Conservation (phyloP, 2,797 vertebrate species). For the Salmo trutta region DNA sequence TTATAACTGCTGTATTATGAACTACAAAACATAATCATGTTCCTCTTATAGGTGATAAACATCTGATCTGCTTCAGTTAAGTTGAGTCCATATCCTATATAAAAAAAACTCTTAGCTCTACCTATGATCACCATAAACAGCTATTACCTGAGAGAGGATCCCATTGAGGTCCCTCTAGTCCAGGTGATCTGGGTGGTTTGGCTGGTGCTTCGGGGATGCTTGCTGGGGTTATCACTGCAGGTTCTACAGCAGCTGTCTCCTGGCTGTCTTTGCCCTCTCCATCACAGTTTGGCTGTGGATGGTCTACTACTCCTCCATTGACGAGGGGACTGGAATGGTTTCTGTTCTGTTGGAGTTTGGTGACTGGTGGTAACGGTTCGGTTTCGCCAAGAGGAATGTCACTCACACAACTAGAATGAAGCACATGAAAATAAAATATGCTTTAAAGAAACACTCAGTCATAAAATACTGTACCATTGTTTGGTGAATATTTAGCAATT, state of each 20-base stretch:
- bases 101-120: not conserved
- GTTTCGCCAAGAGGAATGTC: constrained; percentile 30
- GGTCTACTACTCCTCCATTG: constrained; percentile 24
- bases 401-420: not conserved
- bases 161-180: constrained; percentile 3
- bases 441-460: not conserved
- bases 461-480: not conserved
- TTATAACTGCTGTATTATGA: not conserved
- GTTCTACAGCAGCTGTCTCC: not conserved
- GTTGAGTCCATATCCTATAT: not conserved
- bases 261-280: not conserved
- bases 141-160: constrained; percentile 44
- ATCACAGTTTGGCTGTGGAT: not conserved
- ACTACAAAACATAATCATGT: not conserved
- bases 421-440: not conserved
- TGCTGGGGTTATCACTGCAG: not conserved
- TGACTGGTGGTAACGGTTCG: constrained; percentile 12
- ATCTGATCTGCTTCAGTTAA: not conserved
- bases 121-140: not conserved
- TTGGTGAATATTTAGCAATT: not conserved
- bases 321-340: constrained; percentile 18
- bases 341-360: constrained; percentile 24
- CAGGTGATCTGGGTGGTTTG: constrained; percentile 8
- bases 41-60: not conserved
- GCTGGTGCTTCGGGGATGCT: not conserved